Evolutionary conservation across 2,888 invertebrate species (phyloP).

Genomic region (Orthonevra nobilis): DNA sequence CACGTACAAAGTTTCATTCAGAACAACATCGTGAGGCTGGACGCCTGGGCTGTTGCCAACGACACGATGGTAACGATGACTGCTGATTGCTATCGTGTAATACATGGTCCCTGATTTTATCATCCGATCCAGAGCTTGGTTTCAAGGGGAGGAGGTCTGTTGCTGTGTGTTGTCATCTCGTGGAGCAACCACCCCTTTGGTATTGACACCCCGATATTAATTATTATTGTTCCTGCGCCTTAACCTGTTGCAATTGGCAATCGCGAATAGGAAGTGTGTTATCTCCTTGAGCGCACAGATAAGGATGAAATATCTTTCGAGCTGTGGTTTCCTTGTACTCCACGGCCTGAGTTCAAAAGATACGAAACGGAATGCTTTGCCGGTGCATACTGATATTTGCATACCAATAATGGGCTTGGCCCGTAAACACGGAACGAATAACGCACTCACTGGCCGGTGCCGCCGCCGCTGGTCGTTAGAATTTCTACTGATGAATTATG

Average conservation of each 20-base stretch:
- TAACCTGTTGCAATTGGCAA: constrained; percentile 50
- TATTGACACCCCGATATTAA: constrained; percentile 61
- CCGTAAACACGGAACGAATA: constrained; percentile 1
- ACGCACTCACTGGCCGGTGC: constrained; percentile 40
- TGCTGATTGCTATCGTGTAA: constrained; percentile 69
- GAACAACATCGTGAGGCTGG: constrained; percentile 12
- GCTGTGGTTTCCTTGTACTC: constrained; percentile 58
- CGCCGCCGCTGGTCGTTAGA: no score
- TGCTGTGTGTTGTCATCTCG: no score
- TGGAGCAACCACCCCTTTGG: constrained; percentile 2
- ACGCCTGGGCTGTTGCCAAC: constrained; percentile 15
- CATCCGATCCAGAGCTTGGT: constrained; percentile 34
- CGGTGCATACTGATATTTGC: constrained; percentile 43
- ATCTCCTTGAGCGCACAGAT: constrained; percentile 30
- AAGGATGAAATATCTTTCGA: constrained; percentile 18
- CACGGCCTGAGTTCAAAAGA: constrained; percentile 21
- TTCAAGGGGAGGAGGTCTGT: background rate
- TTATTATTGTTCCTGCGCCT: constrained; percentile 64
- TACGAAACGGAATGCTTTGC: constrained; percentile 48
- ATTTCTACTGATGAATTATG: constrained; percentile 61
- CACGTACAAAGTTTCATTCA: constrained; percentile 32
- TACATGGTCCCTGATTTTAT: constrained; percentile 66
- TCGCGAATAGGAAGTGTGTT: no score
- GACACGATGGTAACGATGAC: constrained; percentile 56
- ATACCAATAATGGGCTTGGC: constrained; percentile 67